Base-by-base conservation (phyloP, 2,113 vertebrate genomes). In the Toxostoma redivivum region DNA sequence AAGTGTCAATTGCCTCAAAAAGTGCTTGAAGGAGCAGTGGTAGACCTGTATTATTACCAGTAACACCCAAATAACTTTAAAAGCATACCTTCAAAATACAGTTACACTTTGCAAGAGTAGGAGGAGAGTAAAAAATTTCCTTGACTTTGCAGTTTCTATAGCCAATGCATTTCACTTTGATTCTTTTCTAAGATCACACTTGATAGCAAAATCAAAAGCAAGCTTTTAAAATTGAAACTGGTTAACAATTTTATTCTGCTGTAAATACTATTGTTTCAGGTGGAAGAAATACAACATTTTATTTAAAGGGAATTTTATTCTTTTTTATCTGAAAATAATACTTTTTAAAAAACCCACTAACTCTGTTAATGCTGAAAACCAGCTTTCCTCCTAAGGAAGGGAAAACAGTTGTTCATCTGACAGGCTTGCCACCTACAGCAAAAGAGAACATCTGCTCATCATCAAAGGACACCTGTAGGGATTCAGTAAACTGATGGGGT, bases 291-390 rank as follows among this genome's bases (percentile, higher is more conserved):
- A 19, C 0, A 28, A 9, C 3, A 85, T 54, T 61, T 67, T 71
- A 62, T 54, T 82, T 54, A 92, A 67, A 50, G 20, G 22, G 9
- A 86, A 71, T 47, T 92, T 71, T 58, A 11, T 66, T 66, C 5
- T 66, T 37, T 44, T 16, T 45, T 81, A 78, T 4, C 2, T 56
- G 11, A 70, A 84, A 92, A 44, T 15, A 58, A 37, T n/a, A 42
- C 6, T 44, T 71, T 44, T 42, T 15, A 0, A 5, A 61, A 84
- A 69, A 1, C 3, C 5, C n/a, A 33, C 9, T 14, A 57, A 21
- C 38, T 69, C 54, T 94, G 33, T 44, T 76, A 71, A 38, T 74
- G 30, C 27, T 51, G 19, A 92, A 81, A 89, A 71, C 0, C 9
- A 66, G 33, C 9, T 64, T 51, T 83, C 30, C 6, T 72, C 50